Percentiles rank a stretch among this genome's conserved stretches.
Conservation (phyloP, 2,888 invertebrate species). For the Phengaris alcon region DNA sequence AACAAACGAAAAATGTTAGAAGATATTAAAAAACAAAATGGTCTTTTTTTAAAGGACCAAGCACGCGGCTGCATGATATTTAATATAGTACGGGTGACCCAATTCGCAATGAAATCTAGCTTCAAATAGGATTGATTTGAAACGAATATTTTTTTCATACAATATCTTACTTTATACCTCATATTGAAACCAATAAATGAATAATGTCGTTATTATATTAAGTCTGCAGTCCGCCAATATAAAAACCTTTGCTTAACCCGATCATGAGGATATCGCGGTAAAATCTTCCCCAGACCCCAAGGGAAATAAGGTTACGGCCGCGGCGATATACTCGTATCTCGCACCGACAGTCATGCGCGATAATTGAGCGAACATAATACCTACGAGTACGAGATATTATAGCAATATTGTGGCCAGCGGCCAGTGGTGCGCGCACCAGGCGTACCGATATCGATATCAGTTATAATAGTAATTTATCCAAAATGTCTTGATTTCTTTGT, state of each 20-base stretch:
- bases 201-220: background rate
- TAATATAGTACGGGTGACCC: too few species aligned
- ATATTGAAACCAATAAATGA: background rate
- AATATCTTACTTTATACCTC: background rate
- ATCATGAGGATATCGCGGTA: conserved; percentile 1
- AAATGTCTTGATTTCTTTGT: too few species aligned
- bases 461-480: too few species aligned
- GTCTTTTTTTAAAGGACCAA: too few species aligned
- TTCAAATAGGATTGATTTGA: too few species aligned
- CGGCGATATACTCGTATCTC: conserved; percentile 57
- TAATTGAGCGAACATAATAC: conserved; percentile 46
- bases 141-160: background rate
- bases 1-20: too few species aligned
- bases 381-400: conserved; percentile 48
- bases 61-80: too few species aligned
- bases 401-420: too few species aligned
- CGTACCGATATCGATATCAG: background rate
- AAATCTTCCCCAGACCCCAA: conserved; percentile 31
- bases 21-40: background rate
- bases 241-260: background rate
- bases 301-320: conserved; percentile 46
- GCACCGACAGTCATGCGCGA: conserved; percentile 47
- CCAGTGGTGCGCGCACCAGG: conserved; percentile 1
- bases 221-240: background rate
- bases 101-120: too few species aligned